A percentile compares a stretch with the other conserved stretches of the same genome.
Conservation (phyloP, 2,113 vertebrate genomes). For the Furnarius figulus region DNA sequence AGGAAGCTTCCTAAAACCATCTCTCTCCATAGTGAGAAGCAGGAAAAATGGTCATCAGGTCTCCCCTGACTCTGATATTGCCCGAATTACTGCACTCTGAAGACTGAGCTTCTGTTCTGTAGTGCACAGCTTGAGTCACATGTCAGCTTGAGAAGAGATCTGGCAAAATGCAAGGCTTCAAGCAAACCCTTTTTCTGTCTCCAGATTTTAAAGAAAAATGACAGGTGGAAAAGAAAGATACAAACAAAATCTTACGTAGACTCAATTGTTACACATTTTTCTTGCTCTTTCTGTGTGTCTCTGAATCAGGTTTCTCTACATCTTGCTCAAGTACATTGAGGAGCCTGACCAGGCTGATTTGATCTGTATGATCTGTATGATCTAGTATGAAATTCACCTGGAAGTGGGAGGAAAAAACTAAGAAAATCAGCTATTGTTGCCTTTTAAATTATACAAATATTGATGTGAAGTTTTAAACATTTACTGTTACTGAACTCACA, state of each 20-base stretch:
- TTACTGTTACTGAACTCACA: neutral
- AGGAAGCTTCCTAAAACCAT: neutral
- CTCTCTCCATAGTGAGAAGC: neutral
- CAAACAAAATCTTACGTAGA: constrained; percentile 11
- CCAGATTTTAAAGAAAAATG: neutral
- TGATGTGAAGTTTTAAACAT: neutral
- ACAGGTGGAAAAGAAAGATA: neutral
- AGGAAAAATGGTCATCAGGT: neutral
- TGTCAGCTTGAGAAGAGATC: neutral
- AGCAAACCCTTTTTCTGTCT: neutral
- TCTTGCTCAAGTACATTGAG: constrained; percentile 30
- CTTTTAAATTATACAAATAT: neutral
- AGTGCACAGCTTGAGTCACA: neutral
- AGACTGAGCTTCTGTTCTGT: neutral
- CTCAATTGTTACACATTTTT: constrained; percentile 59
- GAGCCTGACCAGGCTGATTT: constrained; percentile 69
- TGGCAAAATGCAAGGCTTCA: neutral
- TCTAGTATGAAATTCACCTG: constrained; percentile 68
- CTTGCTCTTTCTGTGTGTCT: constrained; percentile 61
- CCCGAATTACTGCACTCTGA: neutral
- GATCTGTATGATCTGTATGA: too few species aligned
- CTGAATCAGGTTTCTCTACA: constrained; percentile 54
- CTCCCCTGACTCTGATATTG: neutral
- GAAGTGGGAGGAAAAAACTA: neutral
- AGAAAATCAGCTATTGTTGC: neutral